These are phyloP conservation scores for Drosophila triauraria DNA, from an alignment of 1,140 invertebrate genomes.

Conservation along the genomic window DNA sequence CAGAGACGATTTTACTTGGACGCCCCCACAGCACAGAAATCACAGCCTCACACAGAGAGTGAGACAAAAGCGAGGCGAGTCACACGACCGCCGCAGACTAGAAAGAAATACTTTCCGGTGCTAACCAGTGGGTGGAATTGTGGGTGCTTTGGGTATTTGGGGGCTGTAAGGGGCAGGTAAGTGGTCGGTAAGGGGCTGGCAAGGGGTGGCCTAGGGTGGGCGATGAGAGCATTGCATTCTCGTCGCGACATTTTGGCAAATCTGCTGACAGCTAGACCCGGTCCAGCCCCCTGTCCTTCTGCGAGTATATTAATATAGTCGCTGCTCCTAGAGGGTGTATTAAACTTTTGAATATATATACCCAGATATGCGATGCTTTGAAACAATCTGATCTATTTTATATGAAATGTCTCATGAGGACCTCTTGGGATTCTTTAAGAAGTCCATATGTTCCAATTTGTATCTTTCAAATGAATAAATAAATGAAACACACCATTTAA, in stretches of 20 bases:
- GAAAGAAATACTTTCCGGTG: constrained; percentile 48
- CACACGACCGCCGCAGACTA: constrained; percentile 49
- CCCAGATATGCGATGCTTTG: neutral
- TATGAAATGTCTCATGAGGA: neutral
- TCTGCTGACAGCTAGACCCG: constrained; percentile 43
- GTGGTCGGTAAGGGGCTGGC: constrained; percentile 7
- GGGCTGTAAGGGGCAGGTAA: constrained; percentile 18
- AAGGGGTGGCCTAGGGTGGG: constrained; percentile 12
- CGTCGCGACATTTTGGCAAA: constrained; percentile 41
- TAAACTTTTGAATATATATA: constrained; percentile 4
- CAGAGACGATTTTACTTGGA: constrained; percentile 45
- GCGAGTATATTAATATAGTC: constrained; percentile 54
- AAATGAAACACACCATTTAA: too few species aligned
- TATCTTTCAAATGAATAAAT: neutral
- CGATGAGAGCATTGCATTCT: constrained; percentile 49
- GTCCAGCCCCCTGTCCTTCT: constrained; percentile 51
- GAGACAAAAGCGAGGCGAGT: constrained; percentile 64
- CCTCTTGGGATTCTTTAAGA: neutral
- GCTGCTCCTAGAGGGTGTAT: constrained; percentile 4
- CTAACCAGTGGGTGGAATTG: constrained; percentile 43
- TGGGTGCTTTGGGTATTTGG: neutral
- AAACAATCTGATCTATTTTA: neutral
- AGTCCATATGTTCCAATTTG: too few species aligned
- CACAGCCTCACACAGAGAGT: constrained; percentile 9
- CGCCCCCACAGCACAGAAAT: constrained; percentile 24